phyloP scores from a whole-genome alignment of 2,888 invertebrate species.

The Cerastis rubricosa region DNA sequence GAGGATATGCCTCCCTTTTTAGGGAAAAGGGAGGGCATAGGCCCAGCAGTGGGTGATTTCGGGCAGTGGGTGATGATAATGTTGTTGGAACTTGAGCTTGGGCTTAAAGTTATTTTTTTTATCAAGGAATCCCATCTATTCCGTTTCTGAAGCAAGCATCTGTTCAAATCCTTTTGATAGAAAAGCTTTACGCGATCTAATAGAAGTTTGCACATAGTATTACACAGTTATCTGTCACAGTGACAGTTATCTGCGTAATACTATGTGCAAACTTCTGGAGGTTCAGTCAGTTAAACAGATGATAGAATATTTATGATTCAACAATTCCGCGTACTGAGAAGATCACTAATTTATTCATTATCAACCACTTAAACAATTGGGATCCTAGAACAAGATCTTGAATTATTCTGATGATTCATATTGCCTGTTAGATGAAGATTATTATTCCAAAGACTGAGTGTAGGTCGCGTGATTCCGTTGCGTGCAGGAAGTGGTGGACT shows the following conservation, averaged over 20 bases:
- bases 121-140: neutral
- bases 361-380: conserved; percentile 37
- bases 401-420: conserved; percentile 35
- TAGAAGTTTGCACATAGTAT: too few relatives aligned
- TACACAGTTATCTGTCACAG: too few relatives aligned
- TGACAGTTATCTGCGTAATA: too few relatives aligned
- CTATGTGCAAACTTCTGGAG: neutral
- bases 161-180: neutral
- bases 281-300: neutral
- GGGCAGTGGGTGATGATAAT: too few relatives aligned
- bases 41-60: too few relatives aligned
- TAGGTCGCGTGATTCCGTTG: neutral
- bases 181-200: neutral
- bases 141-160: neutral
- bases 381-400: conserved; percentile 34
- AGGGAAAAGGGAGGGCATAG: too few relatives aligned
- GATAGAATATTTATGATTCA: conserved; percentile 36
- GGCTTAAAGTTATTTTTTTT: neutral
- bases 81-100: neutral
- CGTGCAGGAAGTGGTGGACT: too few relatives aligned
- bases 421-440: neutral
- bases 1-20: too few relatives aligned
- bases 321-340: conserved; percentile 31
- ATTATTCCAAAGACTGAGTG: neutral
- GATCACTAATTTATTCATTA: conserved; percentile 29